Base-by-base conservation (phyloP, 2,797 vertebrate genomes). In the Eutrigla gurnardus region DNA sequence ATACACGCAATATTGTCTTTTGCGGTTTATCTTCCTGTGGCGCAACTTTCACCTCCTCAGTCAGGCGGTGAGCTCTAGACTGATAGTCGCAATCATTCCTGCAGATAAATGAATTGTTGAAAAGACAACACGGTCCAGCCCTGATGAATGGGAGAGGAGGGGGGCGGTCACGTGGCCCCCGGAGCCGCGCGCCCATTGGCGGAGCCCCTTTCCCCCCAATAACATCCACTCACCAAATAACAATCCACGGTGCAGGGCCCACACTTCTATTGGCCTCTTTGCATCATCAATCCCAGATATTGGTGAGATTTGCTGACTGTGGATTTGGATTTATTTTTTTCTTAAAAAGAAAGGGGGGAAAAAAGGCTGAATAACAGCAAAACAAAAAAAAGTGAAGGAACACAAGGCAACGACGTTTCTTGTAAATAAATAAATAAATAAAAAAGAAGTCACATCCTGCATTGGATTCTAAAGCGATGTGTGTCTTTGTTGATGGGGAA, bases 91-190 rank as follows among this genome's bases (percentile, higher is more conserved):
- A 98, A 99, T 99, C 97, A 99, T 99, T 99, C 97, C 98, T 98
- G 97, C 97, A 99, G 98, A 99, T 99, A 99, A 99, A 99, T 99
- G 98, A 99, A 99, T 99, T 99, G 98, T 99, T 99, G 98, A 97
- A 99, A 98, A 96, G 97, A 98, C 97, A 97, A 98, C 98, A 98
- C 96, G 95, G 96, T 97, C 96, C 97, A 95, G 95, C 97, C 97
- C 97, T 97, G 97, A 97, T 98, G 98, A 98, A 99, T 99, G 98
- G 96, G 94, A 95, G 95, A 96, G 95, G 94, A 96, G 95, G 95
- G 96, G 88, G 96, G 96, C 91, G 62, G 94, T 95, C 96, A 97
- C 91, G 96, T 98, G 96, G 89, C 58, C 73, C 25, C 62, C 69
- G 68, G 83, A 87, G 94, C 89, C 81, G 86, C 77, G 63, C 78